Evolutionary conservation across 2,113 vertebrate species (phyloP).

Genomic region (Saccopteryx bilineata): DNA sequence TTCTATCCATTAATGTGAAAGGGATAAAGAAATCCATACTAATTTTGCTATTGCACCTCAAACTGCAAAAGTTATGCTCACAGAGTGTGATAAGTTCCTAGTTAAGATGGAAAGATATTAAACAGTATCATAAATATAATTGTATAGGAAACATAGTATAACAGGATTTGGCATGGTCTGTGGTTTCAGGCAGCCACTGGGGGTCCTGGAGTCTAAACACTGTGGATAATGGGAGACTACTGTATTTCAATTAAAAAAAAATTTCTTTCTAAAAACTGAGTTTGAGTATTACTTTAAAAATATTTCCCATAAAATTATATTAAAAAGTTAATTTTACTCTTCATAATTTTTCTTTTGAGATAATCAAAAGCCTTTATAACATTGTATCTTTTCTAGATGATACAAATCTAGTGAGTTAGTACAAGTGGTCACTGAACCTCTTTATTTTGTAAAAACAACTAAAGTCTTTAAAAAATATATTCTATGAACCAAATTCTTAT

Average conservation of each 20-base stretch:
- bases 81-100: background rate
- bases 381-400: background rate
- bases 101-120: background rate
- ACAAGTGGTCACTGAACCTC: background rate
- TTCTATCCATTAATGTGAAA: background rate
- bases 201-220: background rate
- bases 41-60: background rate
- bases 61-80: background rate
- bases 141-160: too few relatives aligned
- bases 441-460: background rate
- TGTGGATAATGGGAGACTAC: too few relatives aligned
- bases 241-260: background rate
- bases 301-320: slow-evolving; percentile 10
- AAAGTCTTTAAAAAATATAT: background rate
- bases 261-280: slow-evolving; percentile 45
- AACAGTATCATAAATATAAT: too few relatives aligned
- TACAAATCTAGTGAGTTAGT: background rate
- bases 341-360: slow-evolving; percentile 33
- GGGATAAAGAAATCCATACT: background rate
- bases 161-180: background rate
- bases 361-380: background rate
- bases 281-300: slow-evolving; percentile 1
- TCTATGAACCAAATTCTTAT: background rate
- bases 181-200: background rate
- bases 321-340: background rate